phyloP scores from a whole-genome alignment of 2,888 invertebrate species.

The Therioaphis trifolii region DNA sequence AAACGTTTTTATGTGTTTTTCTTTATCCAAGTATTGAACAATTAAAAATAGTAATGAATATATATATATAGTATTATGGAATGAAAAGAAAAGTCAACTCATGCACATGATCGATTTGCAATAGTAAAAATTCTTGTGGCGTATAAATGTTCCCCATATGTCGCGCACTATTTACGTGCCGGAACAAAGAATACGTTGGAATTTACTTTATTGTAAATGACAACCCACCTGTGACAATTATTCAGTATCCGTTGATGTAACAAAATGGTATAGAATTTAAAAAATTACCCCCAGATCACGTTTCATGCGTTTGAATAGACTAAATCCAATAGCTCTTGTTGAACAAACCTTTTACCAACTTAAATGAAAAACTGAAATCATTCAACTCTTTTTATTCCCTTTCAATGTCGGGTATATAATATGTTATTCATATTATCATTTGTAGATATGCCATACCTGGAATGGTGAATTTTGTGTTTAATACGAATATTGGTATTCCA shows the following conservation, averaged over 20 bases:
- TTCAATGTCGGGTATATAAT: no score
- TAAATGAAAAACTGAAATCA: no score
- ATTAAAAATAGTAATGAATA: conserved; percentile 26
- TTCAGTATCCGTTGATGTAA: conserved; percentile 7
- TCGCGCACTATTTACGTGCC: conserved; percentile 14
- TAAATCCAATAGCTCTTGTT: neutral
- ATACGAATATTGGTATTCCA: no score
- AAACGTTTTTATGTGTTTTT: neutral
- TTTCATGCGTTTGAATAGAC: conserved; percentile 3
- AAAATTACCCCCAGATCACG: neutral
- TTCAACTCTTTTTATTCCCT: no score
- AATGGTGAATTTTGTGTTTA: no score
- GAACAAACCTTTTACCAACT: neutral
- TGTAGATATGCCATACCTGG: no score
- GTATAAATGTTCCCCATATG: conserved; percentile 3
- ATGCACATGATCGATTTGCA: conserved; percentile 21
- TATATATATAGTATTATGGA: conserved; percentile 2
- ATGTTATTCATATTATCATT: no score
- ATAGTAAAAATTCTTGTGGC: conserved; percentile 10
- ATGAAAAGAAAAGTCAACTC: conserved; percentile 23
- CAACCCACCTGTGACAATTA: conserved; percentile 34
- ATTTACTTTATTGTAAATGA: conserved; percentile 22
- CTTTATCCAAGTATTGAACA: neutral
- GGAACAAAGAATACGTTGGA: conserved; percentile 12
- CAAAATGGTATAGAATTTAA: neutral